A percentile compares a stretch with the other conserved stretches of the same genome.
Conservation (phyloP, 2,797 vertebrate species). For the Gobio occitaniae region DNA sequence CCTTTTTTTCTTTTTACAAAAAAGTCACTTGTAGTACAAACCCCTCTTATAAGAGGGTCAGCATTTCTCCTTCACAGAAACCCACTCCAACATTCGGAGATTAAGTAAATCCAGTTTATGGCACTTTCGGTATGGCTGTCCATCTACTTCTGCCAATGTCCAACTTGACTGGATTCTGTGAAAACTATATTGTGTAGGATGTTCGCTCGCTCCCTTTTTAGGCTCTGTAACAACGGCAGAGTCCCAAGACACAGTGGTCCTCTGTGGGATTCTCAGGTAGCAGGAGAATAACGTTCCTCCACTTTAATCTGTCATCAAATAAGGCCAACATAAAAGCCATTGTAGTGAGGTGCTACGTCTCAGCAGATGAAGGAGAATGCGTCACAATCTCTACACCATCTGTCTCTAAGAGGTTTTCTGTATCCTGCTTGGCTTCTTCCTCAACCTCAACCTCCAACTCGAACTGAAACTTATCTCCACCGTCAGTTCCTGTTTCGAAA, state of each 20-base stretch:
- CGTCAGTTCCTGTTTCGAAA: conserved; percentile 85
- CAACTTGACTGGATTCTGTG: conserved; percentile 33
- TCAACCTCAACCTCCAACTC: conserved; percentile 82
- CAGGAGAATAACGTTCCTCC: conserved; percentile 32
- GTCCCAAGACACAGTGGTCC: conserved; percentile 61
- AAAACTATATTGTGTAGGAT: conserved; percentile 57
- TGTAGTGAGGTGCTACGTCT: conserved; percentile 58
- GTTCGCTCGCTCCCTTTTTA: conserved; percentile 71
- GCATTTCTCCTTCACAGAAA: conserved; percentile 70
- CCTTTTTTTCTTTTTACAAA: conserved; percentile 55
- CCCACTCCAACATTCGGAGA: conserved; percentile 36
- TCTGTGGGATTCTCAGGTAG: conserved; percentile 28
- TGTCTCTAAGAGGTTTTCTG: conserved; percentile 67
- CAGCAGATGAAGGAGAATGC: conserved; percentile 37
- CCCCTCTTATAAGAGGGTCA: conserved; percentile 75
- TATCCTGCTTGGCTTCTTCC: conserved; percentile 77
- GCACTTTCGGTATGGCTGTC: not conserved
- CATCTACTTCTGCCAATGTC: not conserved
- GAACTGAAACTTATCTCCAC: conserved; percentile 92
- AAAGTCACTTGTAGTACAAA: conserved; percentile 77
- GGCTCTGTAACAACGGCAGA: conserved; percentile 30
- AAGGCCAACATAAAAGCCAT: not conserved
- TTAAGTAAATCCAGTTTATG: conserved; percentile 41
- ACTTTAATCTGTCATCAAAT: conserved; percentile 24
- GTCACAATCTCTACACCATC: conserved; percentile 39